Base-by-base conservation (phyloP, 2,797 vertebrate species). In the Stomatorhinus walkeri region DNA sequence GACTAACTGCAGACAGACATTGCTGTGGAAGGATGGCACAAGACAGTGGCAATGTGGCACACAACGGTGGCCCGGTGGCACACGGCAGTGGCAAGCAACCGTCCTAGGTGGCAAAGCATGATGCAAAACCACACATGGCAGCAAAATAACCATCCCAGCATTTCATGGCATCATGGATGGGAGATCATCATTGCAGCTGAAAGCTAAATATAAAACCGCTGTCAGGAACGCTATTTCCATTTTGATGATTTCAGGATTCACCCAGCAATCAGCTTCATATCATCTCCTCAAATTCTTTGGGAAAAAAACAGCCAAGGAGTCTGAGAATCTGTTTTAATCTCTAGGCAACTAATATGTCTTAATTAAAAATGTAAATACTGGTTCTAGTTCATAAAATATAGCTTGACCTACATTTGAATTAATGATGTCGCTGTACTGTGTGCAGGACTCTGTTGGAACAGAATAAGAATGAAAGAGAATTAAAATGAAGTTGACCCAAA, bases 401-500 rank as follows among this genome's bases (percentile, higher is more conserved):
- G 93, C 92, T 93, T 96, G 95, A 96, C 95, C 95, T 95, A 96
- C 94, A 96, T 96, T 95, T 95, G 93, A 93, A 94, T 95, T 95
- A 96, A 96, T 95, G 94, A 96, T 95, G 95, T 91, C 94, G 94
- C 95, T 93, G 93, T 93, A 92, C 91, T 93, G 94, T 93, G 91
- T 90, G 93, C 93, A 94, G 89, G 94, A 94, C 91, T 93, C 94
- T 92, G 91, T 90, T 61, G 51, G 88, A 87, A 88, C 85, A 87
- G 89, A 87, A 36, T 83, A 68, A 81, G 91, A 96, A 95, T 96
- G 95, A 96, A 96, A 95, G 95, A 94, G 95, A 96, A 96, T 96
- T 95, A 95, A 94, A 96, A 96, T 95, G 94, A 95, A 95, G 95
- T 93, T 96, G 96, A 96, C 96, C 95, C 94, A 96, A 95, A 96